Base-by-base conservation (phyloP, 2,888 invertebrate species). In the Daptonema setosum region DNA sequence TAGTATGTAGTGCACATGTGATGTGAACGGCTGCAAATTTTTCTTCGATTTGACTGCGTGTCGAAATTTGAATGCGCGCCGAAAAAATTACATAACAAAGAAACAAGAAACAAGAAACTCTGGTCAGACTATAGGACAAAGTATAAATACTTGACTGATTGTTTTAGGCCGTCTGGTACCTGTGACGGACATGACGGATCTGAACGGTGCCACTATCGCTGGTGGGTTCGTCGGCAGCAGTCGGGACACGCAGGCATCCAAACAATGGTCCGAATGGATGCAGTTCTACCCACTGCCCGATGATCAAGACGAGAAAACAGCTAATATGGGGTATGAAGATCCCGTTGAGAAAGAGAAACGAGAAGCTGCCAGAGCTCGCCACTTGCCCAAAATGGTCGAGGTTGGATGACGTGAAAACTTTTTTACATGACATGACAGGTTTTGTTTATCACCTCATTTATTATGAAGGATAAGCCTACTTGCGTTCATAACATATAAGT, bases 231-330 rank as follows among this genome's bases (percentile, higher is more conserved):
- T 5, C 11, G 11, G 45, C 45, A n/a, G n/a, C n/a, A 14, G 45
- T n/a, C 11, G 45, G n/a, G 8, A 5, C n/a, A n/a, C n/a, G 11
- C 35, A 54, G 20, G 53, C 82, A 24, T 78, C 81, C 64, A 81
- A 83, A 61, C 79, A 88, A 62, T 76, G 91, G 60, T 86, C 87
- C 67, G 88, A 91, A 66, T 95, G 93, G 93, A 80, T 83, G 59
- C 85, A 86, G 70, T 90, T 91, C 71, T 93, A 88, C 76, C 90
- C 90, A 59, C 78, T 90, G 63, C 58, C 55, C 26, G 11, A 29
- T 28, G 50, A 50, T 50, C 8, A 50, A 5, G 50, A 50, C 20
- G 57, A 58, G 71, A 77, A 77, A 70, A 71, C 70, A 57, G 47
- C 59, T 20, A 56, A 54, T 26, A 17, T 53, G 51, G 57, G 58